These are phyloP conservation scores for Pollenia labialis DNA, from an alignment of 2,888 invertebrate species.

Conservation along the genomic window DNA sequence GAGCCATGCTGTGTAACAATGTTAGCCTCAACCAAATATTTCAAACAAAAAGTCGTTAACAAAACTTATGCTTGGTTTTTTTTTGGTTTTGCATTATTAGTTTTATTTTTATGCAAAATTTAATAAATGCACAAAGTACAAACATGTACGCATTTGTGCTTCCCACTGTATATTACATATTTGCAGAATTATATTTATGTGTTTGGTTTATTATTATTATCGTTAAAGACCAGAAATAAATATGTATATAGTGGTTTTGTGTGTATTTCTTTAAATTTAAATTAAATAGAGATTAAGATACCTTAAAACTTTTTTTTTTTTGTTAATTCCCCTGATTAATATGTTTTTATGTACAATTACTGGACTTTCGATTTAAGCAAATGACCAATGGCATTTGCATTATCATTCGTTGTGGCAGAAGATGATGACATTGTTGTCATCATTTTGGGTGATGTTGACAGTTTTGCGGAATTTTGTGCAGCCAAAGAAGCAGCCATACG, in stretches of 20 bases:
- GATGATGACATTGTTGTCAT: conserved; percentile 42
- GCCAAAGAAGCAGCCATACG: conserved; percentile 81
- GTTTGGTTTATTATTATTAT: conserved; percentile 30
- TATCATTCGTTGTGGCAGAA: conserved; percentile 74
- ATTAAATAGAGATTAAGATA: conserved; percentile 59
- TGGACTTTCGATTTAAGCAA: conserved; percentile 81
- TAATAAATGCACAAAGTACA: too few species aligned
- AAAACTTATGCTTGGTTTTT: too few species aligned
- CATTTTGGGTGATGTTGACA: conserved; percentile 74
- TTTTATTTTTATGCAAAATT: too few species aligned
- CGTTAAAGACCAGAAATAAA: conserved; percentile 65
- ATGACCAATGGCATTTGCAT: conserved; percentile 75
- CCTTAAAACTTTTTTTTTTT: conserved; percentile 61
- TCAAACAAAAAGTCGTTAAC: too few species aligned
- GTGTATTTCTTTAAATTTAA: conserved; percentile 60
- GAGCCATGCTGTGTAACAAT: too few species aligned
- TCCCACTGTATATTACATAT: conserved; percentile 13
- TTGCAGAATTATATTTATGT: conserved; percentile 39
- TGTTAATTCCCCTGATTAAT: conserved; percentile 68
- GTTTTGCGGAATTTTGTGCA: conserved; percentile 81
- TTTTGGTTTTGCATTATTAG: too few species aligned
- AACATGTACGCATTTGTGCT: too few species aligned
- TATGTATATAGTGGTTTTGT: conserved; percentile 29
- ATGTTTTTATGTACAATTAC: conserved; percentile 74
- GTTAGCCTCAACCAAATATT: too few species aligned